Conservation (phyloP, 2,113 vertebrate genomes). For the Catharus bicknelli region DNA sequence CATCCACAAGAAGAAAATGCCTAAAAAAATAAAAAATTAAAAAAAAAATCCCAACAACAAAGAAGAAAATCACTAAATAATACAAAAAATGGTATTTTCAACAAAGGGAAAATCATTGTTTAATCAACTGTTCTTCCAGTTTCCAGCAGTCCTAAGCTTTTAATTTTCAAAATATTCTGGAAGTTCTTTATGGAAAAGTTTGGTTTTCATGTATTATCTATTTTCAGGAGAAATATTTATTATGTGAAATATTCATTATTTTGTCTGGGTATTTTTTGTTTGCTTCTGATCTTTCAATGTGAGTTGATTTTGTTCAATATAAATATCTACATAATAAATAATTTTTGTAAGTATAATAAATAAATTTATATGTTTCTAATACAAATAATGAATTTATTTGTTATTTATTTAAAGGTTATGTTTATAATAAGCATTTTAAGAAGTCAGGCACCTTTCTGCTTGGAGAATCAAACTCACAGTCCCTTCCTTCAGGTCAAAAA, state of each 20-base stretch:
- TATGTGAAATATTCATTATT: background rate
- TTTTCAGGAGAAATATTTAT: background rate
- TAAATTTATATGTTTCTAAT: rapidly evolving
- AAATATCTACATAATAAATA: rapidly evolving
- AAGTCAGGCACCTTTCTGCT: slow-evolving; percentile 85
- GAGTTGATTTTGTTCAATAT: background rate
- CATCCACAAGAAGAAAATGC: slow-evolving; percentile 92
- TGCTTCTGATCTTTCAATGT: background rate
- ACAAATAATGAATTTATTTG: too few relatives aligned
- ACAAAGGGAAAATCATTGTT: background rate
- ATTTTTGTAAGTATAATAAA: background rate
- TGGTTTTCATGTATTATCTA: background rate
- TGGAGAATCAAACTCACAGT: slow-evolving; percentile 94
- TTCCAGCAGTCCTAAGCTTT: background rate
- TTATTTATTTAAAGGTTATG: background rate
- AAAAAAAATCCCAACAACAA: background rate
- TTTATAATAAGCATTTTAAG: background rate
- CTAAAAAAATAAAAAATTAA: slow-evolving; percentile 67
- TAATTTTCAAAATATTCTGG: background rate
- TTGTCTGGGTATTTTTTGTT: too few relatives aligned
- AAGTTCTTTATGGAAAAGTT: background rate
- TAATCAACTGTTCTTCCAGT: background rate
- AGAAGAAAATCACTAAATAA: background rate
- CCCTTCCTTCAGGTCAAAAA: slow-evolving; percentile 97
- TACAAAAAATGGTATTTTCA: background rate